A percentile compares a stretch with the other conserved stretches of the same genome.
Evolutionary conservation across 2,113 vertebrate genomes (phyloP).

Genomic region (Catagonus wagneri): DNA sequence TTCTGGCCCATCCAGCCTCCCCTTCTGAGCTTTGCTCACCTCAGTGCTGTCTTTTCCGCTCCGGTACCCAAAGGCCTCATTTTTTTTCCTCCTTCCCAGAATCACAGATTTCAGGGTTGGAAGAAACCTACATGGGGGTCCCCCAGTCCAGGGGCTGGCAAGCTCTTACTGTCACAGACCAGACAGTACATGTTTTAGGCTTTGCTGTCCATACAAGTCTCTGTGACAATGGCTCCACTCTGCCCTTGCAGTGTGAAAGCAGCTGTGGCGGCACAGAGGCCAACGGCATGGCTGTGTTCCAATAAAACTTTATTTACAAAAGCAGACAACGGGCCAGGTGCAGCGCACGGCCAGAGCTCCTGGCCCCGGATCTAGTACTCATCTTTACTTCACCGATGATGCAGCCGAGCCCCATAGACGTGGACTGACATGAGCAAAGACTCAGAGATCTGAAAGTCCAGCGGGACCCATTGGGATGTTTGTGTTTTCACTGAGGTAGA

Average conservation of each 20-base stretch:
- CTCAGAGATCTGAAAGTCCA: not conserved
- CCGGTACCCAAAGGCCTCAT: not conserved
- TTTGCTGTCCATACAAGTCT: not conserved
- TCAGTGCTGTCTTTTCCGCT: not conserved
- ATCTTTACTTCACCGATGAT: not conserved
- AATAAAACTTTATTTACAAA: slow-evolving; percentile 60
- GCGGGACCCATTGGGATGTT: not conserved
- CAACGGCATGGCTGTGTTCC: not conserved
- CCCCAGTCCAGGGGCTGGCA: not conserved
- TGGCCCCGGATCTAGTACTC: not conserved
- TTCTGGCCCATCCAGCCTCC: not conserved
- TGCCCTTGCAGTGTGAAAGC: not conserved
- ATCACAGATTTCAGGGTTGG: not conserved
- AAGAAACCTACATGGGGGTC: rapidly evolving
- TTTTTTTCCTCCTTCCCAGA: not conserved
- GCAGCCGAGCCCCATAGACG: not conserved
- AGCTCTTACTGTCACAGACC: not conserved
- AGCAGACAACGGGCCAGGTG: not conserved
- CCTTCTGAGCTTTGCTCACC: not conserved
- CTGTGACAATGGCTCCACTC: not conserved
- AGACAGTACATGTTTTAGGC: not conserved
- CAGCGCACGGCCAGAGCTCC: not conserved
- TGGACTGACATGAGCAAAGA: not conserved
- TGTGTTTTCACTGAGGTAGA: not conserved
- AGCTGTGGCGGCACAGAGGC: not conserved